Conservation (phyloP, 2,797 vertebrate genomes). For the Poeciliopsis gracilis region DNA sequence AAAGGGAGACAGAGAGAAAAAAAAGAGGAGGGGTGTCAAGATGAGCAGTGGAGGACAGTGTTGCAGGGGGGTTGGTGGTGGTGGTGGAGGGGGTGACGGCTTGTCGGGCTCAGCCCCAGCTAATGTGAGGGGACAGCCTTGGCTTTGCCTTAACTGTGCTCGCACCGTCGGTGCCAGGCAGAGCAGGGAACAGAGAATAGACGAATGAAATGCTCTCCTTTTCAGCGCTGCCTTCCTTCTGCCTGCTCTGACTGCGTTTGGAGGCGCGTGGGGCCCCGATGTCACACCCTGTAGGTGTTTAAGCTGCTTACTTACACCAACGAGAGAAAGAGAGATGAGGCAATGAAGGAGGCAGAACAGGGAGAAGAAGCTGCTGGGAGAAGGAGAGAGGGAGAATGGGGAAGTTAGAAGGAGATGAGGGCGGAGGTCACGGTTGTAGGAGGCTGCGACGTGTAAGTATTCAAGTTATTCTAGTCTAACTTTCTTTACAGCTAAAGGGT, state of each 20-base stretch:
- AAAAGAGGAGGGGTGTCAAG: conserved; percentile 27
- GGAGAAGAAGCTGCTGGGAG: conserved; percentile 52
- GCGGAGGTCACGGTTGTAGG: conserved; percentile 74
- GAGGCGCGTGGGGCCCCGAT: conserved; percentile 76
- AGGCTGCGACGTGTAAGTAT: conserved; percentile 70
- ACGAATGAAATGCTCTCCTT: conserved; percentile 74
- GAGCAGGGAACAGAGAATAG: conserved; percentile 74
- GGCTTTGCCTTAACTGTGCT: conserved; percentile 75
- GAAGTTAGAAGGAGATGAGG: conserved; percentile 65
- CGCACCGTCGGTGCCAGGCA: conserved; percentile 64
- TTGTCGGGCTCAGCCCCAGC: conserved; percentile 75
- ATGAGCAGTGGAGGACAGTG: conserved; percentile 61
- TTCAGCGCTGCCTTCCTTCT: conserved; percentile 65
- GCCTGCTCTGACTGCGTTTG: conserved; percentile 70
- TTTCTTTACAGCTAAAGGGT: conserved; percentile 53
- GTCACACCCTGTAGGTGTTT: conserved; percentile 85
- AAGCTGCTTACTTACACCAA: conserved; percentile 82
- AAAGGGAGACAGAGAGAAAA: background rate
- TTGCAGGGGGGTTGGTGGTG: conserved; percentile 15
- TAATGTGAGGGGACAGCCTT: conserved; percentile 83
- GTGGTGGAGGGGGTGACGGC: conserved; percentile 57
- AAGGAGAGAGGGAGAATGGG: conserved; percentile 65
- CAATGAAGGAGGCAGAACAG: conserved; percentile 57
- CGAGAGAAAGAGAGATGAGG: conserved; percentile 72
- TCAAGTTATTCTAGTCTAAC: conserved; percentile 63